Evolutionary conservation across 2,888 invertebrate genomes (phyloP), one percentile per base, ranked within the genome.

Genomic region (Meiosimyza decipiens): DNA sequence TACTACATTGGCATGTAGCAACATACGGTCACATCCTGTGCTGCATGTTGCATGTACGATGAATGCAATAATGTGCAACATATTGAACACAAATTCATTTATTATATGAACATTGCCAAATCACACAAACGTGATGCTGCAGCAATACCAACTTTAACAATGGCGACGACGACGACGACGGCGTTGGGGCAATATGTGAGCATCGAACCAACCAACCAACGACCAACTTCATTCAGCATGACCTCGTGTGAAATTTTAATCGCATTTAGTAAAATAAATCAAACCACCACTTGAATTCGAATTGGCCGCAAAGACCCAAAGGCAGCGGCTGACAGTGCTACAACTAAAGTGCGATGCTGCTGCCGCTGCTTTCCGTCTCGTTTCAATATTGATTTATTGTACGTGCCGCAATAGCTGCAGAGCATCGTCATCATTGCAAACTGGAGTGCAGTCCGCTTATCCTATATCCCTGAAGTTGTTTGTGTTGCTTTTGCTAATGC

Each of bases 231-330:
- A n/a, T 40, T 33, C 33, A n/a, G 11, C 33, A 40, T 62, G n/a
- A 6, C 6, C 60, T 62, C 28, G 47, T 16, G 40, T 62, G 60
- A 62, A 62, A 33, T 28, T 62, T 62, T 62, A 62, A 62, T 62
- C 60, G 60, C 16, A 62, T 62, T 47, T n/a, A 62, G 33, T 40
- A 62, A 62, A 62, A 62, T 62, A 62, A 62, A 62, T 62, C 60
- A 62, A 62, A 62, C 60, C 60, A 62, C 60, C 60, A 62, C 60
- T 47, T 15, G 60, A 28, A 33, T 62, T 47, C 60, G 40, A 62
- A 62, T 62, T 62, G 60, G 60, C 40, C 16, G 7, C 60, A 40
- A 62, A 40, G 40, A 62, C 60, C 33, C n/a, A 28, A 40, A 62
- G 60, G 40, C 40, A 9, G 9, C 40, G 40, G 40, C 40, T 40